Evolutionary conservation across 2,113 vertebrate genomes (phyloP), one percentile per base, ranked within the genome.

Genomic region (Pagrus major): DNA sequence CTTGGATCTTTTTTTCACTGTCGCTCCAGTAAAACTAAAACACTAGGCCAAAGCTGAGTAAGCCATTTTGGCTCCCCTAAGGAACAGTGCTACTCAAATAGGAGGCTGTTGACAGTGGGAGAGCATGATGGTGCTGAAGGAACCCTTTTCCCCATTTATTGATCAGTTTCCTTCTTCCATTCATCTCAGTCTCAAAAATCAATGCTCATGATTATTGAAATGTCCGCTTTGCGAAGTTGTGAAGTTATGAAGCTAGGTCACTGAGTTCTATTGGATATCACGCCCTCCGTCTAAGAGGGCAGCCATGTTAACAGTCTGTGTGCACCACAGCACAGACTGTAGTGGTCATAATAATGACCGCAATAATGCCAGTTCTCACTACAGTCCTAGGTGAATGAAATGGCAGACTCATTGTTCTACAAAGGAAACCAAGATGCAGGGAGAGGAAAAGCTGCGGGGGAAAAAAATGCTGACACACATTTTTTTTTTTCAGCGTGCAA

Each of bases 321-420:
- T 58, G 44, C 29, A 54, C 55, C 35, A 25, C 66, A 71, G 33
- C 31, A 25, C 66, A 72, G 66, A 59, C 73, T 52, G 15, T 59
- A 80, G 68, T 78, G 77, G 56, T 78, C 29, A 58, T 80, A 83
- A 79, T 87, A 84, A 73, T 81, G 58, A 47, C 76, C 46, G 68
- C 54, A 83, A 79, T 87, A 84, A 73, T 81, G 58, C 52, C 76
- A 51, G 68, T 58, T 85, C 72, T 75, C 63, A 60, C 82, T 84
- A 15, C 46, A 77, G 37, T 70, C 64, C 52, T 33, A 20, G 39
- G 84, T 73, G 49, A 37, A 56, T 9, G 59, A 69, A 68, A 81
- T 47, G 71, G 71, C 66, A 69, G 79, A 86, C 79, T 86, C 81
- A 93, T 91, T 92, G 91, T 93, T 93, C 88, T 78, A 9, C 1